Conservation (phyloP, 2,888 invertebrate species). For the Eledona agricola region DNA sequence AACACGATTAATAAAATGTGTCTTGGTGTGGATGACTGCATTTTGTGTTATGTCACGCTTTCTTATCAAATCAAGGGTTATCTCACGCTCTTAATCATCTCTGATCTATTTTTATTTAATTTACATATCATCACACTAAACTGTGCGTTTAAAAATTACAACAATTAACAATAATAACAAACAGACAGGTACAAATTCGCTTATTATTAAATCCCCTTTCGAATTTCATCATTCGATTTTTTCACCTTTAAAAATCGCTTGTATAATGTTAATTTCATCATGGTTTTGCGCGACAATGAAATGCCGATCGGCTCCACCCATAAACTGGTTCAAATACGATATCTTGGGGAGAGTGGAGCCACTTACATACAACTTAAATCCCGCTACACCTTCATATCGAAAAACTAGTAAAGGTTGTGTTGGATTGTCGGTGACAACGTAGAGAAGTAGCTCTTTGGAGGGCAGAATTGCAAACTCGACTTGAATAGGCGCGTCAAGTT, state of each 20-base stretch:
- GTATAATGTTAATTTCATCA: slow-evolving; percentile 48
- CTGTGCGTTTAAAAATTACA: slow-evolving; percentile 2
- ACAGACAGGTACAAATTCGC: slow-evolving; percentile 2
- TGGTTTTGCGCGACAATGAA: slow-evolving; percentile 51
- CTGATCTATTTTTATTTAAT: slow-evolving; percentile 1
- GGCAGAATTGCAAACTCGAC: slow-evolving; percentile 60
- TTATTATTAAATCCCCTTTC: slow-evolving; percentile 41
- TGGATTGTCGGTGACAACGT: slow-evolving; percentile 57
- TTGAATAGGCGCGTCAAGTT: slow-evolving; percentile 54
- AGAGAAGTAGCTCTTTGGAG: slow-evolving; percentile 62
- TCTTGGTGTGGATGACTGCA: neutral
- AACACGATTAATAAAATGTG: neutral
- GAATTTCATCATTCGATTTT: slow-evolving; percentile 37
- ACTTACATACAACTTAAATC: slow-evolving; percentile 55
- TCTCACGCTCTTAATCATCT: slow-evolving; percentile 12
- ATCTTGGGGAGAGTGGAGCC: slow-evolving; percentile 44
- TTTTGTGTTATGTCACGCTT: slow-evolving; percentile 1
- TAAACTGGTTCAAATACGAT: slow-evolving; percentile 47
- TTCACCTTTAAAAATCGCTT: slow-evolving; percentile 54
- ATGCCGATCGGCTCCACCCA: slow-evolving; percentile 47
- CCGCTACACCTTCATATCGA: slow-evolving; percentile 60
- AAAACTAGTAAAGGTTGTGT: slow-evolving; percentile 60
- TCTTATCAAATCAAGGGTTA: slow-evolving; percentile 16
- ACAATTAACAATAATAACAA: slow-evolving; percentile 12
- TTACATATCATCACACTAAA: slow-evolving; percentile 1